Evolutionary conservation across 1,140 invertebrate species (phyloP).

Genomic region (Caenorhabditis briggsae): DNA sequence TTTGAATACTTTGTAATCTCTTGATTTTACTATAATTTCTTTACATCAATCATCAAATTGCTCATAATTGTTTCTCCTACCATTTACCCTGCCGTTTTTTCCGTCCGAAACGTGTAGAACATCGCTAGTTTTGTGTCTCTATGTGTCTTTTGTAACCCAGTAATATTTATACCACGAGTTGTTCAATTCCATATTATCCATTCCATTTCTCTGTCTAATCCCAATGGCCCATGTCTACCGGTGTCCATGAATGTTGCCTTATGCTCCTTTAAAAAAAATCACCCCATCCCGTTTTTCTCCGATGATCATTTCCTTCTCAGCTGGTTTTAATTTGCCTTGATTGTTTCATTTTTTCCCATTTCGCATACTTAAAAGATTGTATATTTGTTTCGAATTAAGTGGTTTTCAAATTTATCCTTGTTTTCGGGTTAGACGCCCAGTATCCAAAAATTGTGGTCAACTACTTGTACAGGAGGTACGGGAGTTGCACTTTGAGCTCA

Average conservation of each 20-base stretch:
- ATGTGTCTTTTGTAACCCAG: not conserved
- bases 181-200: not conserved
- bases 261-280: too few species aligned
- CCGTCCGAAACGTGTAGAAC: constrained; percentile 37
- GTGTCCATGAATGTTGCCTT: constrained; percentile 49
- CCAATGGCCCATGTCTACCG: constrained; percentile 51
- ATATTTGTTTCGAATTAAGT: constrained; percentile 46
- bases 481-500: too few species aligned
- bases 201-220: not conserved
- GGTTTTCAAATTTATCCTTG: not conserved
- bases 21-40: not conserved
- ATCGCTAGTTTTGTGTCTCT: not conserved
- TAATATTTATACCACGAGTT: constrained; percentile 29
- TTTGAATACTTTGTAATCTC: constrained; percentile 53
- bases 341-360: not conserved
- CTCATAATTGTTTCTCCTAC: not conserved
- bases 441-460: too few species aligned
- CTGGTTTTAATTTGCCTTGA: constrained; percentile 7
- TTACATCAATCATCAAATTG: not conserved
- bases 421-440: too few species aligned
- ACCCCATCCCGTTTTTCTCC: constrained; percentile 8
- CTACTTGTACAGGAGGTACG: too few species aligned
- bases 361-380: constrained; percentile 1
- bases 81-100: constrained; percentile 34
- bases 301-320: constrained; percentile 52